Base-by-base conservation (phyloP, 2,113 vertebrate species). In the Perccottus glenii region DNA sequence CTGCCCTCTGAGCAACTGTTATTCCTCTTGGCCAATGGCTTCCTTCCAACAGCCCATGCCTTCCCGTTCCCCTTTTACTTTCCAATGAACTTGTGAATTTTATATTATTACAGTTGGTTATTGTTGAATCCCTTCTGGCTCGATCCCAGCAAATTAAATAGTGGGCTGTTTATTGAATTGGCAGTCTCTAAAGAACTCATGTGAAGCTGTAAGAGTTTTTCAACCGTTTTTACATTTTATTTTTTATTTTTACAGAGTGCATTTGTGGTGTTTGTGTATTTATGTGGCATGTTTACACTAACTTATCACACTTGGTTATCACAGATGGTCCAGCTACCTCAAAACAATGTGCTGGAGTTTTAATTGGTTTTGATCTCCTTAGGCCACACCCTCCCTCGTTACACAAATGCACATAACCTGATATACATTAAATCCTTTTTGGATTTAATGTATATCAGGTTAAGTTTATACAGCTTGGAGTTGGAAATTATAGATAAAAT, bases 51-150 rank as follows among this genome's bases (percentile, higher is more conserved):
- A 65, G 44, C 32, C 56, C 19, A 16, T 60, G 58, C 51, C 46
- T 46, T 5, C 12, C 75, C 16, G 6, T 52, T 27, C 55, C 52
- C 53, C 27, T 75, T 77, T 72, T 61, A 61, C 70, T 62, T 77
- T 80, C 60, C 77, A 77, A 56, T 84, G 70, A 80, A 86, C 79
- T 82, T 75, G 67, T 78, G 82, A 88, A 83, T 89, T 90, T 88
- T 79, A 73, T 74, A 73, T 87, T 88, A 83, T 87, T 83, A 59
- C 85, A 83, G 75, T 77, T 78, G 67, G 73, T 85, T 88, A 85
- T 89, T 91, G 73, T 86, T 77, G 71, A 84, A 75, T 86, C 85
- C 86, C 87, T 77, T 60, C 84, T 78, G 84, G 87, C 87, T 83
- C 66, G 69, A 78, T 84, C 75, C 82, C 78, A 79, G 81, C 70